A percentile compares a stretch with the other conserved stretches of the same genome.
Evolutionary conservation across 2,888 invertebrate species (phyloP).

Genomic region (Trisateles emortualis): DNA sequence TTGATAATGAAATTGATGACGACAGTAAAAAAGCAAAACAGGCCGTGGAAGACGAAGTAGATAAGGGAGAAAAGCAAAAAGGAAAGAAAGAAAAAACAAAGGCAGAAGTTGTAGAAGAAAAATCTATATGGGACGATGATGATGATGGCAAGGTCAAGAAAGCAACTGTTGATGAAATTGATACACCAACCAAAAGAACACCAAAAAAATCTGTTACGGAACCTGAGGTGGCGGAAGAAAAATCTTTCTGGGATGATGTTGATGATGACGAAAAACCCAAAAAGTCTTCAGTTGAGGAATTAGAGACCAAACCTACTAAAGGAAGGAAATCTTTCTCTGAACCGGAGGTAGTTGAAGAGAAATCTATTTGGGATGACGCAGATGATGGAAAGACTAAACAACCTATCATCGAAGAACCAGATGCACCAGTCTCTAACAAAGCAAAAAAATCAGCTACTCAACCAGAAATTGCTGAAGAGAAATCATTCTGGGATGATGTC

Average conservation of each 20-base stretch:
- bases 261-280: conserved; percentile 58
- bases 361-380: conserved; percentile 72
- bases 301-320: conserved; percentile 48
- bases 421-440: conserved; percentile 43
- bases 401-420: conserved; percentile 56
- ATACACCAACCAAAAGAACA: conserved; percentile 46
- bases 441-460: conserved; percentile 56
- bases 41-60: conserved; percentile 59
- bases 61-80: conserved; percentile 46
- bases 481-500: conserved; percentile 60
- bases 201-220: conserved; percentile 58
- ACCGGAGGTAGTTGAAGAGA: conserved; percentile 65
- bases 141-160: conserved; percentile 61
- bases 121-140: conserved; percentile 69
- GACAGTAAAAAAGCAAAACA: conserved; percentile 61
- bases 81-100: conserved; percentile 60
- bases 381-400: conserved; percentile 57
- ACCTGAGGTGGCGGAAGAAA: conserved; percentile 64
- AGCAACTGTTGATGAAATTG: conserved; percentile 55
- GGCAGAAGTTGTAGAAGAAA: conserved; percentile 60
- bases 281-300: conserved; percentile 51
- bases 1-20: conserved; percentile 83
- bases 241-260: conserved; percentile 63
- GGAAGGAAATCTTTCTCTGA: conserved; percentile 64
- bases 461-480: conserved; percentile 56